These are phyloP conservation scores for Heloderma charlesbogerti DNA, from an alignment of 2,113 vertebrate species.

Conservation along the genomic window DNA sequence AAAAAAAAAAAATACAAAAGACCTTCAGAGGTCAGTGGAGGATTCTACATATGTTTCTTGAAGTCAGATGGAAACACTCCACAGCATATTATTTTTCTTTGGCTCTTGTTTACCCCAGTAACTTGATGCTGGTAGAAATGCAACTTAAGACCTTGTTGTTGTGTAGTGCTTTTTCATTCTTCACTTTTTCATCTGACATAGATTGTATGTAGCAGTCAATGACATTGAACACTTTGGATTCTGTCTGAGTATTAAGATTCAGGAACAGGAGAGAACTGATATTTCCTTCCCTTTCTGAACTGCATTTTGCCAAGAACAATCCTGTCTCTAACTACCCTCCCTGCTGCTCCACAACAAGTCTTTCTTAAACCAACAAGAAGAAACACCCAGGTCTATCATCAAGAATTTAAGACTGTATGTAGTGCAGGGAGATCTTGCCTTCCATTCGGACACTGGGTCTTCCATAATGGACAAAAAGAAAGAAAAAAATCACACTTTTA, in stretches of 20 bases:
- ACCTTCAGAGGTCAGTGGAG: too few species aligned
- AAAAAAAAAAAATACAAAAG: neutral
- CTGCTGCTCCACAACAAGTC: slow-evolving; percentile 2
- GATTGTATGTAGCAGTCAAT: neutral
- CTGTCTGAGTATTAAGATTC: neutral
- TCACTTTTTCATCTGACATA: neutral
- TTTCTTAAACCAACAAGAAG: slow-evolving; percentile 36
- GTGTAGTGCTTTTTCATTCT: neutral
- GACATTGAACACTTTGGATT: neutral
- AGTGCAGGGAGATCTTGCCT: neutral
- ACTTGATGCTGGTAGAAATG: neutral
- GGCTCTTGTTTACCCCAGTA: neutral
- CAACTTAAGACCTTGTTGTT: neutral
- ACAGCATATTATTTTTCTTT: neutral
- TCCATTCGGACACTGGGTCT: neutral
- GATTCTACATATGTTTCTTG: neutral
- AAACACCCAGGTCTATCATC: neutral
- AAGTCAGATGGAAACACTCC: neutral
- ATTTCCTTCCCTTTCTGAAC: neutral
- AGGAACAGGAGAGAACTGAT: neutral
- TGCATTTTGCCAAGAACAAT: slow-evolving; percentile 1
- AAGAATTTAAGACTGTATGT: slow-evolving; percentile 18
- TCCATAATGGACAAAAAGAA: neutral
- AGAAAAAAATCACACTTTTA: slow-evolving; percentile 14
- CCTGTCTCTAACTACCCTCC: neutral